phyloP scores from a whole-genome alignment of 2,888 invertebrate species.

The Ganaspis brasiliensis region DNA sequence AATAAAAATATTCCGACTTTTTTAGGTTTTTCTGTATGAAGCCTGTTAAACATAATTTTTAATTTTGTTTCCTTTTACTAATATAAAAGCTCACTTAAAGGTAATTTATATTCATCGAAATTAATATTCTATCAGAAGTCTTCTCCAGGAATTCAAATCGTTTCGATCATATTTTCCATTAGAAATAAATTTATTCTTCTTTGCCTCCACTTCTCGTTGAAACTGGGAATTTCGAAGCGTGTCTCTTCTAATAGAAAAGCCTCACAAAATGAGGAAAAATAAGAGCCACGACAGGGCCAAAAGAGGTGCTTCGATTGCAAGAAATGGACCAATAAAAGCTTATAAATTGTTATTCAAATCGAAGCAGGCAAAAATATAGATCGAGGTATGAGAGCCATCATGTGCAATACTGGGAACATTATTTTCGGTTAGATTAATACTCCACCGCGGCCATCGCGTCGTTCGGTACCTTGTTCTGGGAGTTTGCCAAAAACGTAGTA shows the following conservation, averaged over 20 bases:
- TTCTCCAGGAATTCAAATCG: not conserved
- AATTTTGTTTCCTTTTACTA: no score
- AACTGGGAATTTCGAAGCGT: not conserved
- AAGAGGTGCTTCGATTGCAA: conserved; percentile 27
- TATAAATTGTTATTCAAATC: conserved; percentile 57
- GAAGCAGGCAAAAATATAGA: conserved; percentile 52
- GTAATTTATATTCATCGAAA: not conserved
- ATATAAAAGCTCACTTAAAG: no score
- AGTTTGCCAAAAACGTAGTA: conserved; percentile 72
- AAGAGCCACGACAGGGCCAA: not conserved
- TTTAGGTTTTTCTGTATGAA: no score
- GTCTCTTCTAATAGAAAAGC: not conserved
- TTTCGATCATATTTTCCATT: conserved; percentile 7
- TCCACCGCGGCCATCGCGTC: conserved; percentile 69
- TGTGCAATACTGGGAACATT: conserved; percentile 61
- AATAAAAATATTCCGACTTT: no score
- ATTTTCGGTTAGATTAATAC: conserved; percentile 74
- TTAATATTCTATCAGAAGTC: not conserved
- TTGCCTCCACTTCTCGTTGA: not conserved
- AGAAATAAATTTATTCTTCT: conserved; percentile 4
- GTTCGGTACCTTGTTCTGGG: conserved; percentile 71
- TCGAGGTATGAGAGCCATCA: conserved; percentile 51
- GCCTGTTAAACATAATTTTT: no score
- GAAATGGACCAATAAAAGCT: conserved; percentile 53
- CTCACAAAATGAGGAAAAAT: conserved; percentile 2